Evolutionary conservation across 2,113 vertebrate genomes (phyloP).

Genomic region (Atractosteus spatula): DNA sequence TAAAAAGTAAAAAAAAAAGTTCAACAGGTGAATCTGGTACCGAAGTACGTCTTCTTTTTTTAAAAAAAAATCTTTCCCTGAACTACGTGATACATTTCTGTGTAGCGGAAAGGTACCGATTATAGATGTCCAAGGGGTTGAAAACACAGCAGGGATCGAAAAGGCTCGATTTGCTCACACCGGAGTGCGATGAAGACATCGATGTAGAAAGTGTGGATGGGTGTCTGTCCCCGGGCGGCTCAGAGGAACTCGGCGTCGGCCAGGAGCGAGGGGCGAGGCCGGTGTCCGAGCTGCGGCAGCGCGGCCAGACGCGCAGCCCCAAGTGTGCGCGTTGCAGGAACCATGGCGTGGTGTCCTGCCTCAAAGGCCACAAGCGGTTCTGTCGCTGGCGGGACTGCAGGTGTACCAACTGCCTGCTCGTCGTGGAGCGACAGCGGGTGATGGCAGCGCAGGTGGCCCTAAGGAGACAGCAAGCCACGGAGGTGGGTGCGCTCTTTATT

Average conservation of each 20-base stretch:
- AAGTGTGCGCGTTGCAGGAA: constrained; percentile 77
- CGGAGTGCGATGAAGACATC: constrained; percentile 39
- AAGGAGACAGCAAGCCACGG: constrained; percentile 67
- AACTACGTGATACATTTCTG: not conserved
- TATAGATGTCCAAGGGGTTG: constrained; percentile 59
- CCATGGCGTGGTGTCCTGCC: constrained; percentile 72
- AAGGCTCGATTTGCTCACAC: constrained; percentile 33
- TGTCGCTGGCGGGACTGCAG: constrained; percentile 75
- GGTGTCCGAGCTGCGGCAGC: constrained; percentile 34
- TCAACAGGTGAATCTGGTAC: no score
- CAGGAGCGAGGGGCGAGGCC: constrained; percentile 4
- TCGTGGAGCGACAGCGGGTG: constrained; percentile 73
- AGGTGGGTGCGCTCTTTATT: constrained; percentile 51
- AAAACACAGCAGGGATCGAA: constrained; percentile 44
- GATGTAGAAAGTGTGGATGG: constrained; percentile 57
- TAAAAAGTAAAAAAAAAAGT: not conserved
- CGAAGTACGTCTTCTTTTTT: no score
- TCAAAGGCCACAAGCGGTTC: constrained; percentile 75
- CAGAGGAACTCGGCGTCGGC: constrained; percentile 9
- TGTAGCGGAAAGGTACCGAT: constrained; percentile 6
- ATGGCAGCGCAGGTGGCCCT: constrained; percentile 79
- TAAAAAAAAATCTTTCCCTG: no score
- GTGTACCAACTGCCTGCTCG: constrained; percentile 71
- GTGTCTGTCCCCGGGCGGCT: constrained; percentile 25
- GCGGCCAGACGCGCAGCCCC: constrained; percentile 67